A percentile compares a stretch with the other conserved stretches of the same genome.
These are phyloP conservation scores for Brachycybe producta DNA, from an alignment of 2,888 invertebrate genomes.

Conservation along the genomic window DNA sequence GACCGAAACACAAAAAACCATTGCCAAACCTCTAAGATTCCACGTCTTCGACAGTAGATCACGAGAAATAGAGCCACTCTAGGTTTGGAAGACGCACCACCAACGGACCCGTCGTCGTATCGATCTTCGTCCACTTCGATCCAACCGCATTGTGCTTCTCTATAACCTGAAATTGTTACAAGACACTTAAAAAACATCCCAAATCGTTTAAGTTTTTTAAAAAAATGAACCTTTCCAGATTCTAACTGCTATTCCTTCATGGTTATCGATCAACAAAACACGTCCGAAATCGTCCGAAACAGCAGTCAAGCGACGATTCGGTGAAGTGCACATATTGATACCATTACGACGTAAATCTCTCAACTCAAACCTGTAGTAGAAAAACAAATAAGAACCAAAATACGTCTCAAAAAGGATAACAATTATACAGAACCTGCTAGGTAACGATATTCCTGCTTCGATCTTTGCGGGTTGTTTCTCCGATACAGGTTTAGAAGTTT, in stretches of 20 bases:
- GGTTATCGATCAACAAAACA: constrained; percentile 71
- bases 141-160: constrained; percentile 92
- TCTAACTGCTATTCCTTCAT: constrained; percentile 60
- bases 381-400: neutral
- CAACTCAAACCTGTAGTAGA: constrained; percentile 52
- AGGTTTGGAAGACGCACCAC: constrained; percentile 26
- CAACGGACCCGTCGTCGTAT: constrained; percentile 20
- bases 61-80: constrained; percentile 67
- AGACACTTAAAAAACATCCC: constrained; percentile 14
- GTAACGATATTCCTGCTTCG: constrained; percentile 56
- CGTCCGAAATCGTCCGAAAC: constrained; percentile 76
- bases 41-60: constrained; percentile 84
- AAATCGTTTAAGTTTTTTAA: neutral
- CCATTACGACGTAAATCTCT: constrained; percentile 67
- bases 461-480: constrained; percentile 34
- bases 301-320: constrained; percentile 63
- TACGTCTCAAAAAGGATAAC: no score
- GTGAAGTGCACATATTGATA: constrained; percentile 58
- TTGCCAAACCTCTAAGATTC: constrained; percentile 59
- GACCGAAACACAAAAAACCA: neutral
- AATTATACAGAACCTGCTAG: constrained; percentile 39
- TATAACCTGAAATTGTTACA: constrained; percentile 46
- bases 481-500: constrained; percentile 11
- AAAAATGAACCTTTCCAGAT: constrained; percentile 62
- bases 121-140: constrained; percentile 55